phyloP scores from a whole-genome alignment of 37 sponge, comb jelly and placozoan genomes.

The Diacarnus erythraeanus region DNA sequence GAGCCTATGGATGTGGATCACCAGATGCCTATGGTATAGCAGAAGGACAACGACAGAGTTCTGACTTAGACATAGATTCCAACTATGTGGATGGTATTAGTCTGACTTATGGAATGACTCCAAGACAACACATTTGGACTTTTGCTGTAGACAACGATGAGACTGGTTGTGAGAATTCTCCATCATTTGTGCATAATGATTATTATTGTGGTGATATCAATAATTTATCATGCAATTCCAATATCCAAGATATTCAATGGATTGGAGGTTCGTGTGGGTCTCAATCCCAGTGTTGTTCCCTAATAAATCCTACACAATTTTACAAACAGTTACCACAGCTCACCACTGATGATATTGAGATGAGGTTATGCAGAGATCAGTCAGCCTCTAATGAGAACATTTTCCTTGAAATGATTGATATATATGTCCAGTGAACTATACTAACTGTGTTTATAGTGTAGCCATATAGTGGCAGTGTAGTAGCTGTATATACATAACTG shows the following conservation, averaged over 20 bases:
- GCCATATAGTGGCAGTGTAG: no score
- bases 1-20: slow-evolving; percentile 14
- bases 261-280: background rate
- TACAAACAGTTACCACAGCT: background rate
- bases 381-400: background rate
- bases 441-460: no score
- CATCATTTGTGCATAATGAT: no score
- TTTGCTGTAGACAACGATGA: slow-evolving; percentile 6
- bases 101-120: slow-evolving; percentile 10
- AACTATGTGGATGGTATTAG: slow-evolving; percentile 37
- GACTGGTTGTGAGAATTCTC: no score
- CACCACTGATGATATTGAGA: slow-evolving; percentile 22
- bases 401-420: background rate
- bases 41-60: background rate
- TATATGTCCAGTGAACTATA: slow-evolving; percentile 2
- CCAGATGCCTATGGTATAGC: slow-evolving; percentile 9
- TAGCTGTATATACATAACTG: no score
- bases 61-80: background rate
- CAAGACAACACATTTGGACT: slow-evolving; percentile 32
- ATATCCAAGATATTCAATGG: background rate
- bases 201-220: no score
- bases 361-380: slow-evolving; percentile 3
- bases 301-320: background rate
- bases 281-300: background rate
- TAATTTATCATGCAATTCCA: no score